Evolutionary conservation across 2,888 invertebrate species (phyloP).

Genomic region (Helobdella robusta): DNA sequence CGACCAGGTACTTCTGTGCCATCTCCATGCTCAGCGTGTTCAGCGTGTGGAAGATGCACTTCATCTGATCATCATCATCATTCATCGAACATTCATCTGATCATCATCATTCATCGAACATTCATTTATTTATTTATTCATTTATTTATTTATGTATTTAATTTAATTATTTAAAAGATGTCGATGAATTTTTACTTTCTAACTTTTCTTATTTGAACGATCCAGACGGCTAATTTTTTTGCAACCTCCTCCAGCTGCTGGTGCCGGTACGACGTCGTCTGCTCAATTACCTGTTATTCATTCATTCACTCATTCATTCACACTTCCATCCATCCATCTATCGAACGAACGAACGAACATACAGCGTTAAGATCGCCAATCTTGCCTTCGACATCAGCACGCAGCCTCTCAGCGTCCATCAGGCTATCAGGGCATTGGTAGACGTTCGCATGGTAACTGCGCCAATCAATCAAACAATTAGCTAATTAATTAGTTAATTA

Average conservation of each 20-base stretch:
- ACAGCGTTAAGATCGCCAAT: constrained; percentile 7
- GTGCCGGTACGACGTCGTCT: background rate
- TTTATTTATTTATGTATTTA: too few relatives aligned
- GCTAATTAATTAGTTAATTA: too few relatives aligned
- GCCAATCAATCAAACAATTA: too few relatives aligned
- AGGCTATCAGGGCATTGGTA: constrained; percentile 47
- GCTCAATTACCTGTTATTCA: constrained; percentile 30
- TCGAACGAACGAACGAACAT: background rate
- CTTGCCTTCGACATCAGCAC: background rate
- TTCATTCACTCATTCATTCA: too few relatives aligned
- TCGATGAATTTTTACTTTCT: background rate
- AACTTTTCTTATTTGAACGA: constrained; percentile 8
- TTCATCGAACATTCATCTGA: too few relatives aligned
- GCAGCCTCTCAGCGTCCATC: constrained; percentile 35
- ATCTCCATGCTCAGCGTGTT: constrained; percentile 98
- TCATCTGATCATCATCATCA: too few relatives aligned
- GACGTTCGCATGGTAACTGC: constrained; percentile 45
- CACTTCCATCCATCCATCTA: background rate
- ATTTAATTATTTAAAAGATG: too few relatives aligned
- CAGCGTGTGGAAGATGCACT: constrained; percentile 94
- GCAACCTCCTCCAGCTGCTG: constrained; percentile 1
- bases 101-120: too few relatives aligned
- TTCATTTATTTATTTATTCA: too few relatives aligned
- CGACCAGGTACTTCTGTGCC: constrained; percentile 97
- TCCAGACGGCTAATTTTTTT: background rate